Conservation (phyloP, 2,113 vertebrate genomes). For the Hymenochirus boettgeri region DNA sequence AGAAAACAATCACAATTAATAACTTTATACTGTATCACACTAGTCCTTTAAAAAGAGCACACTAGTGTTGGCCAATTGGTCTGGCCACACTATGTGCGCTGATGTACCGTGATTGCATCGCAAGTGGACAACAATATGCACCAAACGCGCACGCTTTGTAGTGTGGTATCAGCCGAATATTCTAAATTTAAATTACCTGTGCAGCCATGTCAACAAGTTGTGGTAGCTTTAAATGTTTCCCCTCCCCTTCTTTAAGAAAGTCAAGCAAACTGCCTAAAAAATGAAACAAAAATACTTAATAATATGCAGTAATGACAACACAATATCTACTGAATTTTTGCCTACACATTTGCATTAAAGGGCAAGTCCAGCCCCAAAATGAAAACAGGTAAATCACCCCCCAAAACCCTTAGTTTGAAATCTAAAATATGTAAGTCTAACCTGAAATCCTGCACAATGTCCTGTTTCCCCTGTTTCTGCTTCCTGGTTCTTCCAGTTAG, state of each 20-base stretch:
- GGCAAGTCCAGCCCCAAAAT: too few relatives aligned
- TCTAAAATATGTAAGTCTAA: too few relatives aligned
- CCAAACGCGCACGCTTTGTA: neutral
- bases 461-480: too few relatives aligned
- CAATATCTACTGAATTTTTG: too few relatives aligned
- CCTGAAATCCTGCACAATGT: too few relatives aligned
- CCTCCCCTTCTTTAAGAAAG: conserved; percentile 92
- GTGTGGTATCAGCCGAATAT: conserved; percentile 15
- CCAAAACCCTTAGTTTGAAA: too few relatives aligned
- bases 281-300: neutral
- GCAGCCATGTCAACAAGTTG: conserved; percentile 93
- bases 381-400: too few relatives aligned
- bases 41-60: too few relatives aligned
- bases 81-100: too few relatives aligned
- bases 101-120: neutral
- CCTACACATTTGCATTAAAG: neutral
- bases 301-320: too few relatives aligned
- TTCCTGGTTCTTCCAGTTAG: too few relatives aligned
- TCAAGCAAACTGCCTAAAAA: conserved; percentile 84
- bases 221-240: conserved; percentile 89
- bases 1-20: conserved; percentile 40
- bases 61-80: too few relatives aligned
- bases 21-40: neutral
- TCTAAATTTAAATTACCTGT: conserved; percentile 66
- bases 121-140: neutral